phyloP scores from a whole-genome alignment of 2,888 invertebrate species.

The Esperia sulphurella region DNA sequence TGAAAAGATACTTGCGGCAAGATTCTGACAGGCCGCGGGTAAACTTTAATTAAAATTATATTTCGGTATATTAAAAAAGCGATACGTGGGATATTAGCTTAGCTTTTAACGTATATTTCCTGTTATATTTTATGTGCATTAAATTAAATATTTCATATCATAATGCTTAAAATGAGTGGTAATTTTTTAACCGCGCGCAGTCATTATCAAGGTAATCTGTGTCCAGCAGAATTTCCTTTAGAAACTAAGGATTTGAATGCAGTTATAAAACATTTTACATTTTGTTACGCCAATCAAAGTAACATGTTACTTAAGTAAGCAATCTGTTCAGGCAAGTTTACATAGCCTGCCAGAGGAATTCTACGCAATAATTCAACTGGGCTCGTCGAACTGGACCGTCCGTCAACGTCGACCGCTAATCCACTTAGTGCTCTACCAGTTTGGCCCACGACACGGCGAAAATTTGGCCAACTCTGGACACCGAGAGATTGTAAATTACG shows the following conservation, averaged over 20 bases:
- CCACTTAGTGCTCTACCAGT: slow-evolving; percentile 38
- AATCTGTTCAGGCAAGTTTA: background rate
- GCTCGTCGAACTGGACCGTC: slow-evolving; percentile 22
- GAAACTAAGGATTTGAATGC: no score
- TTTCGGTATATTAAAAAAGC: no score
- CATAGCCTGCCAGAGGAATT: background rate
- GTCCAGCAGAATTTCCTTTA: background rate
- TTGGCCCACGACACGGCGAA: slow-evolving; percentile 36
- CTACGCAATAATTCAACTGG: slow-evolving; percentile 1
- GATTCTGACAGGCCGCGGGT: no score
- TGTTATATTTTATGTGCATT: no score
- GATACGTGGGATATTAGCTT: no score
- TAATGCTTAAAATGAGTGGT: background rate
- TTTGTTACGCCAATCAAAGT: background rate
- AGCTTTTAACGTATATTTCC: no score
- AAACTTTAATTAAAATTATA: no score
- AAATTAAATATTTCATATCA: no score
- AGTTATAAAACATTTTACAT: no score
- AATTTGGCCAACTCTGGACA: slow-evolving; percentile 25
- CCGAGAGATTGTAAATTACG: slow-evolving; percentile 29
- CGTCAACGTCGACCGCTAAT: slow-evolving; percentile 45
- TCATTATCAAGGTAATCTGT: background rate
- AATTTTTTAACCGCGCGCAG: background rate
- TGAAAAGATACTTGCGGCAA: no score
- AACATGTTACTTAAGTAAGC: background rate